Percentiles rank a stretch among this genome's conserved stretches.
These are phyloP conservation scores for Caenorhabditis afra DNA, from an alignment of 2,888 invertebrate species.

Conservation along the genomic window DNA sequence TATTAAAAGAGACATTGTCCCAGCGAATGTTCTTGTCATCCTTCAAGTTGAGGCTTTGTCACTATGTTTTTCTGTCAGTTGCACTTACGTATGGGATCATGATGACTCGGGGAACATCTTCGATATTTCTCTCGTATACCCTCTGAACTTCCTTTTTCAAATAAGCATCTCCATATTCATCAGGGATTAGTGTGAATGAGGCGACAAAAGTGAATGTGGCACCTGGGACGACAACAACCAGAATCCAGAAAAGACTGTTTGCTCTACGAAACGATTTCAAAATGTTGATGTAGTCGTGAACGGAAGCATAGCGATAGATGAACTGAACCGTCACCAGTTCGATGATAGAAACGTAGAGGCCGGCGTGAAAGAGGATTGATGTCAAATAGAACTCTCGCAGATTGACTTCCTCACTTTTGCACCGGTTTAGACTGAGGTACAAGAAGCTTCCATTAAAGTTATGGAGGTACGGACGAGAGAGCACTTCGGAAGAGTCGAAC, in stretches of 20 bases:
- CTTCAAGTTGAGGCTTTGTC: constrained; percentile 6
- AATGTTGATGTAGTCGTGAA: neutral
- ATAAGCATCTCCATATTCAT: constrained; percentile 4
- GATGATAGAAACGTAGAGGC: constrained; percentile 18
- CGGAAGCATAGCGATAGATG: constrained; percentile 17
- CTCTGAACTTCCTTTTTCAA: neutral
- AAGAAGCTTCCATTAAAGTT: neutral
- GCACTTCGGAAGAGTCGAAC: neutral
- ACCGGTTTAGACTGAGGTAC: constrained; percentile 5
- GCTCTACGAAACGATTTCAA: constrained; percentile 11
- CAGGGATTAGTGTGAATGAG: neutral
- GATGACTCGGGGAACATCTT: neutral
- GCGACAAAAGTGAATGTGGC: neutral
- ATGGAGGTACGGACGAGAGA: neutral
- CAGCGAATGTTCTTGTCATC: constrained; percentile 16
- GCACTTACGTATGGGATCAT: neutral
- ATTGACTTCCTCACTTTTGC: neutral
- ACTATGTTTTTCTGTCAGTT: neutral
- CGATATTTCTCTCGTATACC: neutral
- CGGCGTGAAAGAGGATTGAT: constrained; percentile 2
- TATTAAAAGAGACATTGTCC: constrained; percentile 11
- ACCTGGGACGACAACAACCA: constrained; percentile 3
- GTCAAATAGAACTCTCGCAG: neutral
- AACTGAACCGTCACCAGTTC: constrained; percentile 22
- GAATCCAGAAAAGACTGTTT: constrained; percentile 6